These are phyloP conservation scores for Habrosyne pyritoides DNA, from an alignment of 2,888 invertebrate species.

Conservation along the genomic window DNA sequence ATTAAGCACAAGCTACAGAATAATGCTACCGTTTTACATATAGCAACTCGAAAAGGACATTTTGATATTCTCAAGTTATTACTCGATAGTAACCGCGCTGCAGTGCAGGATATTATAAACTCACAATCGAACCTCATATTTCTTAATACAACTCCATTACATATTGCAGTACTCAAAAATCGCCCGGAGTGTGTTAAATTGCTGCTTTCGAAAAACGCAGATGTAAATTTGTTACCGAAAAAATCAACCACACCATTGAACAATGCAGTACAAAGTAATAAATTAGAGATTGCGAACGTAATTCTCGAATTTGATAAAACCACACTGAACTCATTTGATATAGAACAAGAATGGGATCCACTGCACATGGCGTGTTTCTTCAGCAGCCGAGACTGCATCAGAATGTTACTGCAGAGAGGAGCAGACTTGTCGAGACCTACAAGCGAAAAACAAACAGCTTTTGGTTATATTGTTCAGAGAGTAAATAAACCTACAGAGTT, in stretches of 20 bases:
- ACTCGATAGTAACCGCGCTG: neutral
- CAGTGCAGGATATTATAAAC: too few species aligned
- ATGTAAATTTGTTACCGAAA: constrained; percentile 12
- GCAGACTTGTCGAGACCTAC: constrained; percentile 14
- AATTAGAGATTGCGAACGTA: constrained; percentile 15
- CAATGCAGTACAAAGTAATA: constrained; percentile 15
- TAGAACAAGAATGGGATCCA: constrained; percentile 35
- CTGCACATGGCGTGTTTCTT: constrained; percentile 57
- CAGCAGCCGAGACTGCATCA: constrained; percentile 48
- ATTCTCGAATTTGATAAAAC: constrained; percentile 8
- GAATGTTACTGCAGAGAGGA: constrained; percentile 17
- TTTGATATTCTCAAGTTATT: constrained; percentile 5
- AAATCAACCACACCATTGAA: constrained; percentile 15
- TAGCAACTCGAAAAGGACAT: constrained; percentile 68
- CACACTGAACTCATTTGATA: constrained; percentile 17
- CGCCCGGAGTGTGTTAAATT: constrained; percentile 25
- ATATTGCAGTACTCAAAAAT: constrained; percentile 68
- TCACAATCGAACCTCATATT: neutral
- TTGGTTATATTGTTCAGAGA: constrained; percentile 54
- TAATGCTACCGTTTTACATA: constrained; percentile 59
- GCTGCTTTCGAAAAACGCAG: constrained; percentile 16
- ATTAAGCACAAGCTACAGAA: neutral
- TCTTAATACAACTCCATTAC: constrained; percentile 16
- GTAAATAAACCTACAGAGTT: constrained; percentile 54
- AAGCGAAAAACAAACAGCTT: constrained; percentile 36